A percentile compares a stretch with the other conserved stretches of the same genome.
Evolutionary conservation across 2,113 vertebrate genomes (phyloP).

Genomic region (Camelus dromedarius): DNA sequence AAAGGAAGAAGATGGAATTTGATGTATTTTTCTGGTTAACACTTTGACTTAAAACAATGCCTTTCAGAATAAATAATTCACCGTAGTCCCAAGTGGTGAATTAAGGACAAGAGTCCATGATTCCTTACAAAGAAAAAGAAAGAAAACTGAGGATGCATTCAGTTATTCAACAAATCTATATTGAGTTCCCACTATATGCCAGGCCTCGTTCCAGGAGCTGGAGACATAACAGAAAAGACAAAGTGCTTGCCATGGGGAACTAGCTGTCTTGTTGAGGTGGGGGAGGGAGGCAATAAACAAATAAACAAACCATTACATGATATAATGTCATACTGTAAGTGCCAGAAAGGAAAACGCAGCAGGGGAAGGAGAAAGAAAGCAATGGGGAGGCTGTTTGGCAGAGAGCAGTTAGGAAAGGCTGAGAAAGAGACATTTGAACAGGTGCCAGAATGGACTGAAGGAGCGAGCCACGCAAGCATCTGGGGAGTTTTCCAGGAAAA

Average conservation of each 20-base stretch:
- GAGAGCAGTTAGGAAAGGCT: not conserved
- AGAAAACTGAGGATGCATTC: conserved; percentile 57
- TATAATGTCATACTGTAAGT: not conserved
- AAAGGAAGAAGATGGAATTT: not conserved
- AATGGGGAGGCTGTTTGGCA: not conserved
- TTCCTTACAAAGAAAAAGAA: conserved; percentile 53
- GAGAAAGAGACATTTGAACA: not conserved
- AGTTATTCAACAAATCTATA: conserved; percentile 63
- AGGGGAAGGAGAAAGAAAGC: not conserved
- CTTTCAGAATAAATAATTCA: conserved; percentile 58
- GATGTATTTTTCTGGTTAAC: conserved; percentile 6
- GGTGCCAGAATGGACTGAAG: not conserved
- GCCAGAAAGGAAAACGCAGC: not conserved
- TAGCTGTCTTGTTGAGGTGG: not conserved
- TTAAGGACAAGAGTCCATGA: conserved; percentile 44
- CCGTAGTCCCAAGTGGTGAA: conserved; percentile 32
- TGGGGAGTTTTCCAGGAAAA: conserved; percentile 41
- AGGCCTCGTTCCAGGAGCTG: conserved; percentile 57
- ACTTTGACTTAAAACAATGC: conserved; percentile 8
- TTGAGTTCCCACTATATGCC: conserved; percentile 40
- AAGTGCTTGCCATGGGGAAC: not conserved
- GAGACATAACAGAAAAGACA: conserved; percentile 20
- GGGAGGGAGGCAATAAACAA: conserved; percentile 33
- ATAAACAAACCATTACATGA: conserved; percentile 11
- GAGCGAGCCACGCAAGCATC: not conserved